These are phyloP conservation scores for Eriocheir sinensis DNA, from an alignment of 1,140 invertebrate species.

Conservation along the genomic window DNA sequence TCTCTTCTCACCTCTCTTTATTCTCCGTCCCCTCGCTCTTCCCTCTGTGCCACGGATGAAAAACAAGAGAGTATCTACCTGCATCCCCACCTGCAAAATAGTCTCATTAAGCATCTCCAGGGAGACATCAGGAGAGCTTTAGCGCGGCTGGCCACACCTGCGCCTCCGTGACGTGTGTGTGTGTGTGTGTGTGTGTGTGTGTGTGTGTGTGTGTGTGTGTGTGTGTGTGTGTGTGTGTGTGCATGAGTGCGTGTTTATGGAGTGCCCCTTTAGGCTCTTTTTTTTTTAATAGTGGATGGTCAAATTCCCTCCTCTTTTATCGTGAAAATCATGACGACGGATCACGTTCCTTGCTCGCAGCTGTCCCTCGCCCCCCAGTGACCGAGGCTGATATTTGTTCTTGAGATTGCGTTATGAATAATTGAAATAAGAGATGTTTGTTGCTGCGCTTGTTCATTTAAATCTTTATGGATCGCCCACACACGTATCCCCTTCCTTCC, in stretches of 20 bases:
- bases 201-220: neutral
- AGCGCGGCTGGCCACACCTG: neutral
- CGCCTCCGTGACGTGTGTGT: neutral
- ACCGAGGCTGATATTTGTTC: too few relatives aligned
- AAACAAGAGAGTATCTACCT: neutral
- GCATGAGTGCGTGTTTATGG: neutral
- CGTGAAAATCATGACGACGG: too few relatives aligned
- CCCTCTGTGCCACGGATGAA: neutral
- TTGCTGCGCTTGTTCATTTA: too few relatives aligned
- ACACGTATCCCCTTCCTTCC: too few relatives aligned
- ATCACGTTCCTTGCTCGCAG: too few relatives aligned
- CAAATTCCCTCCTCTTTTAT: too few relatives aligned
- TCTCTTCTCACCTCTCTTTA: neutral
- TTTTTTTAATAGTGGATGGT: too few relatives aligned
- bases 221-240: neutral
- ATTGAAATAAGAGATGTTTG: too few relatives aligned
- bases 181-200: constrained; percentile 42
- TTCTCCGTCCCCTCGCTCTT: neutral
- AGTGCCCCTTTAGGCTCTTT: neutral
- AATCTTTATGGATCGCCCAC: too few relatives aligned
- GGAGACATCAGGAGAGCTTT: neutral
- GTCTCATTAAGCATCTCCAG: neutral
- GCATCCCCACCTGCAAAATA: neutral
- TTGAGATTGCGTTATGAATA: too few relatives aligned
- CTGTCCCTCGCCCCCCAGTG: too few relatives aligned